Percentiles rank a stretch among this genome's conserved stretches.
Evolutionary conservation across 2,797 vertebrate species (phyloP).

Genomic region (Gymnopithys bicolor): DNA sequence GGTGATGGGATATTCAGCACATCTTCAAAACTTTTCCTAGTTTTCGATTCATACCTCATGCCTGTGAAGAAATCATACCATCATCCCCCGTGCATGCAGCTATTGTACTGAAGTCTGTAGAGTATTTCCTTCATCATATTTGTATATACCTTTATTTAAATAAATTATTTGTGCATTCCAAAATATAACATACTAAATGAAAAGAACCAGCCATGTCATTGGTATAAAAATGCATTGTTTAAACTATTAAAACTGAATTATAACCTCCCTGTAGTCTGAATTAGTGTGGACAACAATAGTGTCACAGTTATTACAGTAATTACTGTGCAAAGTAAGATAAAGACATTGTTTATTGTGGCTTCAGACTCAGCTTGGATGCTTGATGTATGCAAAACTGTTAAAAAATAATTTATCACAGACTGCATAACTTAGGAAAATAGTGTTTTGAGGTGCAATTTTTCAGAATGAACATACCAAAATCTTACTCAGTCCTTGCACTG

Average conservation of each 20-base stretch:
- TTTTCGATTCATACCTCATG: constrained; percentile 67
- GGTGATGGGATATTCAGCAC: constrained; percentile 82
- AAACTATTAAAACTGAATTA: constrained; percentile 79
- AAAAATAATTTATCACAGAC: constrained; percentile 7
- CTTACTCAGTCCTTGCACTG: background rate
- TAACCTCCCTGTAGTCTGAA: constrained; percentile 13
- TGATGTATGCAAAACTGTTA: constrained; percentile 43
- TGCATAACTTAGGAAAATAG: constrained; percentile 23
- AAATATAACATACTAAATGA: constrained; percentile 71
- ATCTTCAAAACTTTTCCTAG: constrained; percentile 60
- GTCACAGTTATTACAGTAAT: constrained; percentile 34
- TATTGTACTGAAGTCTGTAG: constrained; percentile 63
- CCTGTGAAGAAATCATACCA: constrained; percentile 59
- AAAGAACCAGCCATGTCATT: constrained; percentile 58
- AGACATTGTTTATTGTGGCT: background rate
- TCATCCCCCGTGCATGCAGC: constrained; percentile 76
- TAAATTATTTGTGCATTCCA: constrained; percentile 84
- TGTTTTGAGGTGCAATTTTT: background rate
- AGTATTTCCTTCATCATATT: constrained; percentile 69
- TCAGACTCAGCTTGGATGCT: constrained; percentile 15
- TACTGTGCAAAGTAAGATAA: background rate
- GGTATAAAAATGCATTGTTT: constrained; percentile 75
- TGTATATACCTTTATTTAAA: constrained; percentile 86
- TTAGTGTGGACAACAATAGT: background rate
- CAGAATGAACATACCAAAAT: background rate